A percentile compares a stretch with the other conserved stretches of the same genome.
Conservation (phyloP, 2,797 vertebrate genomes). For the Amblyraja radiata region DNA sequence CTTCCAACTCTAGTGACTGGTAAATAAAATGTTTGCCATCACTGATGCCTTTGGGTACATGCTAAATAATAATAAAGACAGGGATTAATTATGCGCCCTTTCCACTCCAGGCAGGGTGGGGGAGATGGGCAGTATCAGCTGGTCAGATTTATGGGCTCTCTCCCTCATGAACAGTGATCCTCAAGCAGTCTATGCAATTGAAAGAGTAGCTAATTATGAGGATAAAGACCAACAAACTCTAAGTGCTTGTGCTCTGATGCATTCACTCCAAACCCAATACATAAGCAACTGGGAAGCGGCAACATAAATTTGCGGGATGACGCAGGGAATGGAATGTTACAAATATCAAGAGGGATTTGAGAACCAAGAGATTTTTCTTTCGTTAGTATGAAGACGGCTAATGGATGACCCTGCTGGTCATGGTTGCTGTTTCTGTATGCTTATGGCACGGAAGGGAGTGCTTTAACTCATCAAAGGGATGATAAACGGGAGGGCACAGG, state of each 20-base stretch:
- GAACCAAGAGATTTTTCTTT: neutral
- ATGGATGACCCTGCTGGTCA: neutral
- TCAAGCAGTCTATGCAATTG: neutral
- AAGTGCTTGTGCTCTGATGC: neutral
- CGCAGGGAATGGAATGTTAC: neutral
- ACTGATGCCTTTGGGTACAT: neutral
- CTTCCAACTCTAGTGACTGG: neutral
- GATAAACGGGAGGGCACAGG: neutral
- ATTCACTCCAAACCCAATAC: neutral
- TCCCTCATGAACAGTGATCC: neutral
- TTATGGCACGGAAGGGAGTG: neutral
- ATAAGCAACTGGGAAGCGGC: neutral
- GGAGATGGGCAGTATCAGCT: neutral
- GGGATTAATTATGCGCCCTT: neutral
- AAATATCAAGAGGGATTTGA: neutral
- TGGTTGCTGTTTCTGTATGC: neutral
- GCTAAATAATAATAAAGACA: neutral
- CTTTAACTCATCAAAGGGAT: neutral
- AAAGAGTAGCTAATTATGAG: neutral
- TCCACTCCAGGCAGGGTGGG: neutral
- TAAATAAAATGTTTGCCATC: neutral
- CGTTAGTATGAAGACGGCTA: neutral
- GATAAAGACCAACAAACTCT: neutral
- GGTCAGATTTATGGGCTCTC: neutral
- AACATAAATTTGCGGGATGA: too few relatives aligned